These are phyloP conservation scores for Tetranychus piercei DNA, from an alignment of 2,888 invertebrate species.

Conservation along the genomic window DNA sequence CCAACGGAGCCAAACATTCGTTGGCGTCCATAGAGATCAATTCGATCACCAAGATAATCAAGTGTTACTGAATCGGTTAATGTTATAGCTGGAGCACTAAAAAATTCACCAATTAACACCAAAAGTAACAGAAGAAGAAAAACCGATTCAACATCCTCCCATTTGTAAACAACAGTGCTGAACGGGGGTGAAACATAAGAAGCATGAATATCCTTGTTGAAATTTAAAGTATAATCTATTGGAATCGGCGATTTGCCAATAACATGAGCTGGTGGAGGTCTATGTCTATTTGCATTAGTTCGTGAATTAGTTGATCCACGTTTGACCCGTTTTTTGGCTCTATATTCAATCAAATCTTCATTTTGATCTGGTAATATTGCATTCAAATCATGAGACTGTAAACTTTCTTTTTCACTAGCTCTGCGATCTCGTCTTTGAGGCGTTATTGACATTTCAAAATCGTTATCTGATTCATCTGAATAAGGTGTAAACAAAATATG, in stretches of 20 bases:
- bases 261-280: slow-evolving; percentile 28
- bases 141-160: slow-evolving; percentile 73
- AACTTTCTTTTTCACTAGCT: background rate
- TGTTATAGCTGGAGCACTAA: slow-evolving; percentile 82
- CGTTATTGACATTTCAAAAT: background rate
- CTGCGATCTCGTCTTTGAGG: background rate
- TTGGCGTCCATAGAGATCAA: slow-evolving; percentile 68
- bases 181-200: slow-evolving; percentile 74
- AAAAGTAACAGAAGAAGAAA: slow-evolving; percentile 81
- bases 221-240: slow-evolving; percentile 36
- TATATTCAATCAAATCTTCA: background rate
- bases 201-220: slow-evolving; percentile 37
- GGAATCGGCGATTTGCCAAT: slow-evolving; percentile 51
- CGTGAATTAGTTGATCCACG: background rate
- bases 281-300: slow-evolving; percentile 8
- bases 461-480: slow-evolving; percentile 25
- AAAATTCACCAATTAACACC: slow-evolving; percentile 90
- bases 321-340: background rate
- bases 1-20: slow-evolving; percentile 94
- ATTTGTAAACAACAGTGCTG: slow-evolving; percentile 74
- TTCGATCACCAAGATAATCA: slow-evolving; percentile 40
- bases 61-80: slow-evolving; percentile 72
- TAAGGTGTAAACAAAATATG: slow-evolving; percentile 32
- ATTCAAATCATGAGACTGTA: too few relatives aligned
- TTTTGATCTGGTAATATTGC: too few relatives aligned